Base-by-base conservation (phyloP, 2,888 invertebrate genomes). In the Sesia apiformis region DNA sequence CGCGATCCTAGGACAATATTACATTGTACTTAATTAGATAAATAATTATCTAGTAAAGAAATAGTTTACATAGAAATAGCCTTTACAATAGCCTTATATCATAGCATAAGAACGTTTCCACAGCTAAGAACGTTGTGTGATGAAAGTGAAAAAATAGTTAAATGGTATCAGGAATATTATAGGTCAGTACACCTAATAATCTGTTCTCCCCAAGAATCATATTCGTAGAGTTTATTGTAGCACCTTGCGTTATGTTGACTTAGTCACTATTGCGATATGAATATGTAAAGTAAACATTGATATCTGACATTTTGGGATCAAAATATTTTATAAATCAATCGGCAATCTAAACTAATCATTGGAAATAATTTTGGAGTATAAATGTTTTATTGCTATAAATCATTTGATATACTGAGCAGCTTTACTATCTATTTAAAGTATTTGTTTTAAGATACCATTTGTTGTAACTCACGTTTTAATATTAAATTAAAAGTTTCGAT, bases 401-500 rank as follows among this genome's bases (percentile, higher is more conserved):
- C 64, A 67, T 70, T 71, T 73, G 63, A 71, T 74, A 70, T 76
- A 77, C 72, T 71, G 81, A 78, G 85, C 88, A 87, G 86, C 87
- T 88, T 88, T 87, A 87, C 83, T 85, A 84, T 89, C 86, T 90
- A 88, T 81, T 84, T 81, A 50, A 6, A 38, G 76, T 77, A 70
- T 83, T 73, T 72, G 76, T 82, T 83, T 81, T 84, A 84, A 83
- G 81, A 87, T 81, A 87, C 86, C 87, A 83, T 88, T 85, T 88
- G 86, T 89, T 90, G 89, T 89, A 87, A 90, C 84, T 86, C 84
- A 86, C 84, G 89, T 90, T 89, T 88, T 81, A 84, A 81, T 81
- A 88, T 74, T 86, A 84, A 87, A 88, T 79, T 77, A 84, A 85
- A 82, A 77, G 38, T 74, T 77, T 79, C 76, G 78, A 84, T 77